A percentile compares a stretch with the other conserved stretches of the same genome.
Evolutionary conservation across 2,797 vertebrate species (phyloP).

Genomic region (Malacoraja senta): DNA sequence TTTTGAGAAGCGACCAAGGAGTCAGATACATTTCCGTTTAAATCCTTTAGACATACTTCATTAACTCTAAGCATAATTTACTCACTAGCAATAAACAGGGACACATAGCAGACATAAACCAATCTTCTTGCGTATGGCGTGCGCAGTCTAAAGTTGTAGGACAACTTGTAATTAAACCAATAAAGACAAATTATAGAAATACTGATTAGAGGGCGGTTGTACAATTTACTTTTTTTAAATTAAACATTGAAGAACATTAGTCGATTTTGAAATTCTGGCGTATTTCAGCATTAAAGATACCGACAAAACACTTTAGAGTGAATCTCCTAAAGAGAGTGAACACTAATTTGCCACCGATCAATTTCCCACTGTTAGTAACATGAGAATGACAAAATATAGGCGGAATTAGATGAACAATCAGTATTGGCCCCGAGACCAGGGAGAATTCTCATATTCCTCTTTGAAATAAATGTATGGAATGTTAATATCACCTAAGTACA

Average conservation of each 20-base stretch:
- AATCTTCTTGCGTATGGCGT: background rate
- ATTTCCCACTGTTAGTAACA: background rate
- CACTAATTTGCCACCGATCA: background rate
- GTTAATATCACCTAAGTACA: background rate
- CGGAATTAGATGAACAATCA: background rate
- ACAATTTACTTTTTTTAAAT: too few species aligned
- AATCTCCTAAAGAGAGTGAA: background rate
- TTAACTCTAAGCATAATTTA: background rate
- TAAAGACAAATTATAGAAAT: background rate
- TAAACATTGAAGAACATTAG: background rate
- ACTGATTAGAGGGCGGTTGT: background rate
- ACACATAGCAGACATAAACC: background rate
- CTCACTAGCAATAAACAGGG: background rate
- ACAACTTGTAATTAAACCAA: background rate
- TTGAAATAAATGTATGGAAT: background rate
- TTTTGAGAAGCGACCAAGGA: background rate
- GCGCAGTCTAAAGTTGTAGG: too few species aligned
- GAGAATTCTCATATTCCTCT: background rate
- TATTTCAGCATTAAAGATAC: background rate
- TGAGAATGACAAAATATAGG: background rate
- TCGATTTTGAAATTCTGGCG: background rate
- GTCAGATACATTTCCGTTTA: background rate
- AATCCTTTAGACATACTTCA: background rate
- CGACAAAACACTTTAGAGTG: background rate
- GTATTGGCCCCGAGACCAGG: background rate